Base-by-base conservation (phyloP, 30 jellyfish, hydroid and myxozoan genomes). In the Kudoa iwatai region DNA sequence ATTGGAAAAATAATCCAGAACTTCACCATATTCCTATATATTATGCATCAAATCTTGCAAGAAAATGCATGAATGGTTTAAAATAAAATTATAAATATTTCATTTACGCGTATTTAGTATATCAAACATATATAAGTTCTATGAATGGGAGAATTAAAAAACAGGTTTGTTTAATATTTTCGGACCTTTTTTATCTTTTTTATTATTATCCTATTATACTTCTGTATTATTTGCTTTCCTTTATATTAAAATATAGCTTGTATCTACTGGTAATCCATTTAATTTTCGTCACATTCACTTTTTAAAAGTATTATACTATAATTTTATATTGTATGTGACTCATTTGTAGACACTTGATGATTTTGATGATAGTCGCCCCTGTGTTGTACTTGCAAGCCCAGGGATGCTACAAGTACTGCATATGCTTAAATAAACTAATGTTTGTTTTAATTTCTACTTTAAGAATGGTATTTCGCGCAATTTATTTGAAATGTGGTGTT, bases 341-440 rank as follows among this genome's bases (percentile, higher is more conserved):
- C 21, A 14, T 0, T 9, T 0, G 2, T 25, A 64, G 87, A 49
- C 88, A 16, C 63, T 81, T 32, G 99, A 81, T 44, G 82, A 84
- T 34, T 81, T 81, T 45, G 89, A 81, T 54, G 99, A 81, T 42
- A 81, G 58, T 40, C 88, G 99, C 1, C 99, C 99, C 0, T 81
- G 88, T 9, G 99, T 81, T 14, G 89, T 81, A 11, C 53, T 81
- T 83, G 99, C 99, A 34, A 81, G 99, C 46, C 99, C 99, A 20
- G 99, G 99, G 14, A 53, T 45, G 55, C 14, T 15, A 38, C 30
- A 18, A 28, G 36, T n/a, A n/a, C n/a, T n/a, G n/a, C n/a, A n/a
- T n/a, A n/a, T n/a, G n/a, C n/a, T n/a, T n/a, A n/a, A n/a, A n/a
- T n/a, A n/a, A n/a, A n/a, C n/a, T n/a, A n/a, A n/a, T n/a, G n/a